Conservation (phyloP, 2,113 vertebrate genomes). For the Prietella phreatophila region DNA sequence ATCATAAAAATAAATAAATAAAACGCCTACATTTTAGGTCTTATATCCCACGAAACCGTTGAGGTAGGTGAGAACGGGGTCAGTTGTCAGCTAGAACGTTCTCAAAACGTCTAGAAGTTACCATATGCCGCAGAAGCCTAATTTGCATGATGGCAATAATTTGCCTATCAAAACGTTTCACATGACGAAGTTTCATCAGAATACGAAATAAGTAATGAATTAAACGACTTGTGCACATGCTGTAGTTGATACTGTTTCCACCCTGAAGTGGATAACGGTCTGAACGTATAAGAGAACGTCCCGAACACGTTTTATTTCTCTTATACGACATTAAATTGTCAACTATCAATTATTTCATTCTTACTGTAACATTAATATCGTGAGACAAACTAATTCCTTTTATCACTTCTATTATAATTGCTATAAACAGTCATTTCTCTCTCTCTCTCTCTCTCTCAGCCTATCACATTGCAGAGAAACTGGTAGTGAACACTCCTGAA, state of each 20-base stretch:
- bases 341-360: not conserved
- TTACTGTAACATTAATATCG: not conserved
- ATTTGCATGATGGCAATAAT: not conserved
- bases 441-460: not conserved
- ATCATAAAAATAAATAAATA: too few relatives aligned
- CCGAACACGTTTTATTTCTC: not conserved
- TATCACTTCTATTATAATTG: not conserved
- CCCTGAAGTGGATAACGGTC: not conserved
- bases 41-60: not conserved
- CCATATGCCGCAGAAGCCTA: too few relatives aligned
- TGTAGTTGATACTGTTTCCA: too few relatives aligned
- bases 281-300: not conserved
- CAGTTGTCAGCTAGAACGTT: not conserved
- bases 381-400: not conserved
- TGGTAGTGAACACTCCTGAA: not conserved
- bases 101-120: too few relatives aligned
- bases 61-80: not conserved
- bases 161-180: not conserved
- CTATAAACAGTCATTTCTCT: not conserved
- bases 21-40: not conserved
- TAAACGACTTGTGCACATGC: not conserved
- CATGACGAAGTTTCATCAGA: not conserved
- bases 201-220: not conserved
- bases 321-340: not conserved
- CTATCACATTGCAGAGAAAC: not conserved